phyloP scores from a whole-genome alignment of 2,113 vertebrate species.

The Phrynosoma platyrhinos region DNA sequence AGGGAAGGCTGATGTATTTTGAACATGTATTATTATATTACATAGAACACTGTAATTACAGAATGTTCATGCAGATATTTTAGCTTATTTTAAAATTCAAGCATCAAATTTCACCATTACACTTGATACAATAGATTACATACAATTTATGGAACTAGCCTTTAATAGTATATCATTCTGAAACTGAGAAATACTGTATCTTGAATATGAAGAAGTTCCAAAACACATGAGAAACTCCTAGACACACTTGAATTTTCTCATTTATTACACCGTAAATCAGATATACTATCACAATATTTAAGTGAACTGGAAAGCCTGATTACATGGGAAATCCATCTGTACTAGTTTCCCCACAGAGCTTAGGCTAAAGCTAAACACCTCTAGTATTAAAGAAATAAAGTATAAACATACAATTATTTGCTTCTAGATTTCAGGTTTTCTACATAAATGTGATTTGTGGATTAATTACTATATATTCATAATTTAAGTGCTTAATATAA shows the following conservation, averaged over 20 bases:
- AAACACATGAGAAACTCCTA: neutral
- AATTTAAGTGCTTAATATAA: conserved; percentile 23
- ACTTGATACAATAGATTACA: neutral
- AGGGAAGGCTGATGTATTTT: too few species aligned
- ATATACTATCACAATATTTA: neutral
- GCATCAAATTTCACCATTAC: neutral
- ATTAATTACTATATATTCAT: conserved; percentile 18
- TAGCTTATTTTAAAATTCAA: neutral
- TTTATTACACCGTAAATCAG: neutral
- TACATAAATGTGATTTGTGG: neutral
- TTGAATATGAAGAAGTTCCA: neutral
- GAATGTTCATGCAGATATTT: neutral
- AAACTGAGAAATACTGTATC: too few species aligned
- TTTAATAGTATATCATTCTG: neutral
- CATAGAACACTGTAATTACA: neutral
- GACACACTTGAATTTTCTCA: neutral
- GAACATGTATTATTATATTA: neutral
- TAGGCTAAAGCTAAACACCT: neutral
- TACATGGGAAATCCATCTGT: neutral
- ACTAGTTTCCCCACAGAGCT: neutral
- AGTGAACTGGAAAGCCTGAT: neutral
- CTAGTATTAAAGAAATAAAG: neutral
- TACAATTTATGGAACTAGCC: neutral
- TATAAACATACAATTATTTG: neutral
- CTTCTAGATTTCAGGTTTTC: neutral